Evolutionary conservation across 2,888 invertebrate species (phyloP).

Genomic region (Megamerina dolium): DNA sequence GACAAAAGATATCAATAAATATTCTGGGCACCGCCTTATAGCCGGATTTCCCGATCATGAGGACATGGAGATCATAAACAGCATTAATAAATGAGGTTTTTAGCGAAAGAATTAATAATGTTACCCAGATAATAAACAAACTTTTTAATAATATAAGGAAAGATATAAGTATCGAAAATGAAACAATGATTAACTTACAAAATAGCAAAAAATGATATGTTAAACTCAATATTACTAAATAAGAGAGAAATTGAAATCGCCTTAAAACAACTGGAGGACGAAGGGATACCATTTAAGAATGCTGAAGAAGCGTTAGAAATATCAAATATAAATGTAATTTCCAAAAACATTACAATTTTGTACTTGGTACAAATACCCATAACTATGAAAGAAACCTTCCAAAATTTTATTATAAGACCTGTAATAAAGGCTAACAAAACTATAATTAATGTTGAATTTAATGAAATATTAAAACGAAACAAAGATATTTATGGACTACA

Average conservation of each 20-base stretch:
- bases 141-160: too few relatives aligned
- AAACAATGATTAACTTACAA: slow-evolving; percentile 4
- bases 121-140: too few relatives aligned
- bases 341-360: slow-evolving; percentile 2
- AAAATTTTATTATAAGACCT: slow-evolving; percentile 2
- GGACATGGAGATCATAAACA: too few relatives aligned
- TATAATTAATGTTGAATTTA: slow-evolving; percentile 1
- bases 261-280: background rate
- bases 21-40: background rate
- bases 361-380: slow-evolving; percentile 6
- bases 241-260: slow-evolving; percentile 1
- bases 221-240: background rate
- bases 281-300: slow-evolving; percentile 3
- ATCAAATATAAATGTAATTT: slow-evolving; percentile 2
- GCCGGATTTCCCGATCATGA: background rate
- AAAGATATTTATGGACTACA: background rate
- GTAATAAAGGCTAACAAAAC: too few relatives aligned
- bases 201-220: slow-evolving; percentile 2
- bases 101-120: too few relatives aligned
- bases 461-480: background rate
- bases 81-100: too few relatives aligned
- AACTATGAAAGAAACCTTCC: slow-evolving; percentile 2
- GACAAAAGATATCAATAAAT: background rate
- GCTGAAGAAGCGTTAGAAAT: slow-evolving; percentile 5
- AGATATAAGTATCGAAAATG: background rate